A percentile compares a stretch with the other conserved stretches of the same genome.
Evolutionary conservation across 2,113 vertebrate species (phyloP).

Genomic region (Sphyrna mokarran): DNA sequence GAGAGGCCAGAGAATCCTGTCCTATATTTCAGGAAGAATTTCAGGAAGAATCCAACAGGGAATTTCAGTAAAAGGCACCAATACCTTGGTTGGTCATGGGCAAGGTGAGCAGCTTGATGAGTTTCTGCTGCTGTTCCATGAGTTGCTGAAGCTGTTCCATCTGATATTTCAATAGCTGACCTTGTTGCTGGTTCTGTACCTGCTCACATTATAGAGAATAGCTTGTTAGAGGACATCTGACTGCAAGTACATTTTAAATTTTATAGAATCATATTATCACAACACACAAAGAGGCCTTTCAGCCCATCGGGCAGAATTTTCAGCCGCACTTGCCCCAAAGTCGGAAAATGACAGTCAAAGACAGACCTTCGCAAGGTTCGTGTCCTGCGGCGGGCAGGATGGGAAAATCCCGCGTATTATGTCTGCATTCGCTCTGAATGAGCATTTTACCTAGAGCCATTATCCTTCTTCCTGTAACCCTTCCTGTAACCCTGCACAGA

Average conservation of each 20-base stretch:
- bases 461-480: no score
- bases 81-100: constrained; percentile 47
- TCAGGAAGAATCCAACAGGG: neutral
- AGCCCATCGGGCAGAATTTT: no score
- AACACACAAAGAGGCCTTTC: neutral
- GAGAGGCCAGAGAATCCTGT: no score
- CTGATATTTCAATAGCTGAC: constrained; percentile 46
- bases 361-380: no score
- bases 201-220: neutral
- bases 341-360: no score
- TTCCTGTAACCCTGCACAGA: no score
- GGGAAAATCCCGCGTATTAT: no score
- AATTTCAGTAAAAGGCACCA: neutral
- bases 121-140: constrained; percentile 53
- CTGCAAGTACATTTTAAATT: neutral
- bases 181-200: constrained; percentile 36
- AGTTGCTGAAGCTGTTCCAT: constrained; percentile 52
- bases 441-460: neutral
- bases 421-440: neutral
- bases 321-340: no score
- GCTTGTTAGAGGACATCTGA: neutral
- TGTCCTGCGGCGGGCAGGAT: no score
- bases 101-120: constrained; percentile 45
- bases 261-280: neutral
- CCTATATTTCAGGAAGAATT: no score